Conservation (phyloP, 2,797 vertebrate genomes). For the Leucoraja ocellata region DNA sequence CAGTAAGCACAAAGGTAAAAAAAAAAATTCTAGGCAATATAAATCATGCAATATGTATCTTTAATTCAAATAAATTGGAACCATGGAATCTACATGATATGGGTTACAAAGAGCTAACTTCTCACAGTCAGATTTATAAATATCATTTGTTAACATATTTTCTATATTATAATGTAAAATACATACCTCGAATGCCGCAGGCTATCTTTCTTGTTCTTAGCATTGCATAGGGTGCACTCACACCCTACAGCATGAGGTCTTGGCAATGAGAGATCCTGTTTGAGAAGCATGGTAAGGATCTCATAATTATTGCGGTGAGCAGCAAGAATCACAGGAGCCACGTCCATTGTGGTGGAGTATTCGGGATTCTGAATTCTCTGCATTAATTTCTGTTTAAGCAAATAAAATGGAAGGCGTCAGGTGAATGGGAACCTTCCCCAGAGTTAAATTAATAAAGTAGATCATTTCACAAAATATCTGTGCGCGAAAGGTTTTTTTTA, state of each 20-base stretch:
- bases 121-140: too few relatives aligned
- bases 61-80: too few relatives aligned
- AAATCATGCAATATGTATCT: too few relatives aligned
- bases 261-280: conserved; percentile 92
- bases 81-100: too few relatives aligned
- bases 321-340: conserved; percentile 94
- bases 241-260: conserved; percentile 97
- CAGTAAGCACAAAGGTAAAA: too few relatives aligned
- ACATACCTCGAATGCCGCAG: conserved; percentile 86
- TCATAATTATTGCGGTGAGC: conserved; percentile 98
- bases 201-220: conserved; percentile 98
- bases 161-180: background rate
- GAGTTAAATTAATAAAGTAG: background rate
- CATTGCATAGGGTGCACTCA: conserved; percentile 92
- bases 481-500: background rate
- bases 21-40: too few relatives aligned
- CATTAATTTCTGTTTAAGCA: conserved; percentile 79
- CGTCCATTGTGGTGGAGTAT: conserved; percentile 97
- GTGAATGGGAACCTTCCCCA: background rate
- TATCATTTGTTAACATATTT: background rate
- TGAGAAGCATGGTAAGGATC: conserved; percentile 94
- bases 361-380: conserved; percentile 96
- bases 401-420: background rate
- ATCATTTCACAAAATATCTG: background rate
- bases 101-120: background rate